phyloP scores from a whole-genome alignment of 2,888 invertebrate species.

The Tetragonula carbonaria region DNA sequence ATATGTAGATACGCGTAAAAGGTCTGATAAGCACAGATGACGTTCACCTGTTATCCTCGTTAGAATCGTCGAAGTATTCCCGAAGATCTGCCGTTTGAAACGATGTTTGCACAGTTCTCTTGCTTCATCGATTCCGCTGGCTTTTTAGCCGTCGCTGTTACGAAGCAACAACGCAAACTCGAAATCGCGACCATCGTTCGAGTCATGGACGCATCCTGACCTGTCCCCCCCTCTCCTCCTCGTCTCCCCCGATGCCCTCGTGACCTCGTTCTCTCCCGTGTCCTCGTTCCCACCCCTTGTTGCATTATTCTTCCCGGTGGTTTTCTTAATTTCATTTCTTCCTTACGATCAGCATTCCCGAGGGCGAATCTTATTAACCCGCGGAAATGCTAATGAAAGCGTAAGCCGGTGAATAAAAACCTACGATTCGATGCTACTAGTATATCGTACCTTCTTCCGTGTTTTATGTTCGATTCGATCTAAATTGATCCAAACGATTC shows the following conservation, averaged over 20 bases:
- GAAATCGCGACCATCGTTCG: slow-evolving; percentile 33
- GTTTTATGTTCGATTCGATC: too few species aligned
- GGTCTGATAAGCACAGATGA: too few species aligned
- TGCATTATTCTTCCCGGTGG: slow-evolving; percentile 28
- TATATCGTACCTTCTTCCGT: not conserved
- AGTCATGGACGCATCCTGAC: slow-evolving; percentile 39
- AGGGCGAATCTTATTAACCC: not conserved
- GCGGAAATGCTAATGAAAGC: slow-evolving; percentile 2
- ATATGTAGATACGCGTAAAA: too few species aligned
- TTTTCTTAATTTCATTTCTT: slow-evolving; percentile 29
- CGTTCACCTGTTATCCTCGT: too few species aligned
- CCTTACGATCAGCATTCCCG: slow-evolving; percentile 1
- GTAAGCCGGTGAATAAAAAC: not conserved
- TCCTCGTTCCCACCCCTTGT: slow-evolving; percentile 26
- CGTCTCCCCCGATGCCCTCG: slow-evolving; percentile 23
- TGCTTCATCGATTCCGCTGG: not conserved
- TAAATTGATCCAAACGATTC: not conserved
- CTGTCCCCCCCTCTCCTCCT: slow-evolving; percentile 26
- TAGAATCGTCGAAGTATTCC: not conserved
- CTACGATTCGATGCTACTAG: not conserved
- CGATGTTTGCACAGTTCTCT: not conserved
- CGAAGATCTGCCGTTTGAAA: not conserved
- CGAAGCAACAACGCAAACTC: slow-evolving; percentile 4
- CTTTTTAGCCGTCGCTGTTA: not conserved
- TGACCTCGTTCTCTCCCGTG: slow-evolving; percentile 46